Evolutionary conservation across 2,113 vertebrate species (phyloP).

Genomic region (Nibea albiflora): DNA sequence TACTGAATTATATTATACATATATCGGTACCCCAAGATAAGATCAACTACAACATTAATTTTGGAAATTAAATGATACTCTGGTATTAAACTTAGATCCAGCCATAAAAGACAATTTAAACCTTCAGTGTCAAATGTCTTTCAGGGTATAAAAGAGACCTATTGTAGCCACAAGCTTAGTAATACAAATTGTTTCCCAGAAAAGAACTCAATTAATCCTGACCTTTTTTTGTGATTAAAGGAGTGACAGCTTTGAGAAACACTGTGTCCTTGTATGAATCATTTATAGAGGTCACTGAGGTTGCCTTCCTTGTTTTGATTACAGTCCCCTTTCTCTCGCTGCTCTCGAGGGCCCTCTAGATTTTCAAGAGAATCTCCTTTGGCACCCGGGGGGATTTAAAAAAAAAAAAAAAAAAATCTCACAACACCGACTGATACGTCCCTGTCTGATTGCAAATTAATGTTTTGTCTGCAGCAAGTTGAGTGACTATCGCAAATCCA

Average conservation of each 20-base stretch:
- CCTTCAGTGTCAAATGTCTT: background rate
- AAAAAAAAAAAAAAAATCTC: background rate
- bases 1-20: background rate
- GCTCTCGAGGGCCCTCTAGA: constrained; percentile 7
- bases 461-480: constrained; percentile 36
- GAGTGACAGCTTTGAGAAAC: constrained; percentile 51
- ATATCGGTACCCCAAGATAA: background rate
- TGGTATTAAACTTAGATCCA: background rate
- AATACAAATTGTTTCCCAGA: constrained; percentile 29
- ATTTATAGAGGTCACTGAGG: constrained; percentile 38
- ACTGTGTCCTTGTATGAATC: constrained; percentile 45
- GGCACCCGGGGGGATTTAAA: background rate
- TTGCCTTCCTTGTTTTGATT: constrained; percentile 46
- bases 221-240: constrained; percentile 54
- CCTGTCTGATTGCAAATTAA: constrained; percentile 38
- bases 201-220: constrained; percentile 49
- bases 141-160: background rate
- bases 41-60: background rate
- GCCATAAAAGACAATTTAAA: background rate
- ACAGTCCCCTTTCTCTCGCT: constrained; percentile 14
- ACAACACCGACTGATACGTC: background rate
- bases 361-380: constrained; percentile 32
- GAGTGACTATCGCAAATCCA: constrained; percentile 52
- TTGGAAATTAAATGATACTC: background rate
- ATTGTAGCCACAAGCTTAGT: background rate